Evolutionary conservation across 2,113 vertebrate genomes (phyloP), one percentile per base, ranked within the genome.

Genomic region (Nyctereutes procyonoides): DNA sequence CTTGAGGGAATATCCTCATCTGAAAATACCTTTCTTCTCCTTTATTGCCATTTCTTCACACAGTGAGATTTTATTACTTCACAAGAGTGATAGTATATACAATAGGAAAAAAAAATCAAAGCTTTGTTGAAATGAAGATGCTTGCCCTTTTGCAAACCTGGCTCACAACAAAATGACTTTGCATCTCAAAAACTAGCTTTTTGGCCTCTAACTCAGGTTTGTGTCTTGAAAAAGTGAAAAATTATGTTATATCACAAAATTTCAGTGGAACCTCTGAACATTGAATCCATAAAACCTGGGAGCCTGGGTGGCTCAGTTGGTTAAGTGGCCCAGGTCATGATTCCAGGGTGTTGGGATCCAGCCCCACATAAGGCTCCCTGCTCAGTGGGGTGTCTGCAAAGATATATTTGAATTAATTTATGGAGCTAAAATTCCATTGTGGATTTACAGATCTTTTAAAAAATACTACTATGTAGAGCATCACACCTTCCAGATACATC

Each of bases 241-340:
- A 17, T 90, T 77, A 43, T 12, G 60, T 81, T 87, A 8, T 20
- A 58, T 92, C 24, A 86, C 20, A 95, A 81, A 90, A 60, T 89
- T 88, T 88, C 56, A 93, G 0, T 32, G 43, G 51, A 89, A 93
- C 83, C 17, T 55, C 77, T 73, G 4, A 93, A 51, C 12, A 5
- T 88, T 88, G 88, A 94, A 88, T 74, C 20, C 32, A 67, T 80
- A 96, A 62, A 80, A 62, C 90, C 43, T 43, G 43, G 43, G 43
- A 43, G 43, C 43, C 43, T 43, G 7, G 7, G 5, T 43, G 43
- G 43, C 43, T 43, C 43, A 43, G 43, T 43, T 43, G 43, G 43
- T 43, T 43, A 43, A 43, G 43, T 7, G 43, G 43, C 43, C 43
- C 43, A 43, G 43, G 43, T 43, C 43, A 43, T 43, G 43, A 43